Evolutionary conservation across 2,797 vertebrate genomes (phyloP).

Genomic region (Ara ararauna): DNA sequence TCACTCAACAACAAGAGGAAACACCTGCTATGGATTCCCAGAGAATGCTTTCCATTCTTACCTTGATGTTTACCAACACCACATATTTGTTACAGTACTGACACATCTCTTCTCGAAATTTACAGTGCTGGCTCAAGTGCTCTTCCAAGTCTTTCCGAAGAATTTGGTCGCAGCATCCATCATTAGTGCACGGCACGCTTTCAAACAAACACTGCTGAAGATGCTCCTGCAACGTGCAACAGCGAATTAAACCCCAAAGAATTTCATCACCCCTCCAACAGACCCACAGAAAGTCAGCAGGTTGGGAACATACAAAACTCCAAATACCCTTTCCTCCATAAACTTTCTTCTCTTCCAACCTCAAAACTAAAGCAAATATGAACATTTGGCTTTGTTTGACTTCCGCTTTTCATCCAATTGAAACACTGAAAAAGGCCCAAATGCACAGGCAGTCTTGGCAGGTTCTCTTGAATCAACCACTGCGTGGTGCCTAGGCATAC

Average conservation of each 20-base stretch:
- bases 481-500: neutral
- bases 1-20: neutral
- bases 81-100: constrained; percentile 76
- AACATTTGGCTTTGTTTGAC: neutral
- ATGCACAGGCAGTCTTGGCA: neutral
- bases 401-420: neutral
- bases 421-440: neutral
- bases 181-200: constrained; percentile 79
- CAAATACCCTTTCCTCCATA: neutral
- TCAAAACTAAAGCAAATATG: neutral
- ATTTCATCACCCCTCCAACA: neutral
- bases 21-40: neutral
- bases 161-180: constrained; percentile 79
- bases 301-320: neutral
- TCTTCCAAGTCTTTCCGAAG: constrained; percentile 82
- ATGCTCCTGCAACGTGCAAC: constrained; percentile 82
- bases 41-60: constrained; percentile 32
- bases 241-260: neutral
- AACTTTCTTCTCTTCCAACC: neutral
- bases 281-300: neutral
- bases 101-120: constrained; percentile 80
- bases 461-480: neutral
- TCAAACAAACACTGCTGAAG: constrained; percentile 86
- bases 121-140: constrained; percentile 79
- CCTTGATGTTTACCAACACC: constrained; percentile 73